phyloP scores from a whole-genome alignment of 2,888 invertebrate species.

The Synergus itoensis region DNA sequence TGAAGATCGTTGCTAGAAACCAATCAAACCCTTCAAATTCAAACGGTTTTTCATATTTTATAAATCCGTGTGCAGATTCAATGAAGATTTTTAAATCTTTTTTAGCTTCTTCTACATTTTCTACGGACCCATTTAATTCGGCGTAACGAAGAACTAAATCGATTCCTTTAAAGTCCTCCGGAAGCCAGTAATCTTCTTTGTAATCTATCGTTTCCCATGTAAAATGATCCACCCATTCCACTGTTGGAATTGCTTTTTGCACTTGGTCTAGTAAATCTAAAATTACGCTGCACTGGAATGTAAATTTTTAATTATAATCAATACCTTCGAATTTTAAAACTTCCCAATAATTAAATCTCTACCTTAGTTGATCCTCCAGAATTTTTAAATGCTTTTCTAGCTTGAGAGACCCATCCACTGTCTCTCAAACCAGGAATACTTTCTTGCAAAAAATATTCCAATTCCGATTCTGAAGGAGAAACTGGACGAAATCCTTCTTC shows the following conservation, averaged over 20 bases:
- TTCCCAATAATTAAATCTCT: constrained; percentile 17
- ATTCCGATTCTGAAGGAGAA: constrained; percentile 59
- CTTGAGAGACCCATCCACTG: constrained; percentile 69
- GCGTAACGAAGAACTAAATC: constrained; percentile 69
- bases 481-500: constrained; percentile 45
- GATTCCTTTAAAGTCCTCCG: constrained; percentile 70
- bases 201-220: constrained; percentile 62
- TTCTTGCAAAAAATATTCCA: constrained; percentile 64
- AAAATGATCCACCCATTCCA: constrained; percentile 71
- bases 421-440: constrained; percentile 69
- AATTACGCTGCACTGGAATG: constrained; percentile 65
- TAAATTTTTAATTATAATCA: constrained; percentile 21
- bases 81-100: constrained; percentile 69
- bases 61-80: constrained; percentile 66
- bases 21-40: constrained; percentile 73
- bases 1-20: constrained; percentile 73
- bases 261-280: constrained; percentile 70
- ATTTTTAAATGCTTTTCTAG: constrained; percentile 66
- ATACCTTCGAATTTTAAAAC: not conserved
- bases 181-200: constrained; percentile 64
- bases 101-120: constrained; percentile 55
- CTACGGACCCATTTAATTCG: constrained; percentile 62
- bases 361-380: constrained; percentile 67
- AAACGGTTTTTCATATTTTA: constrained; percentile 65
- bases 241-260: constrained; percentile 73